Evolutionary conservation across 2,797 vertebrate genomes (phyloP).

Genomic region (Poecilia picta): DNA sequence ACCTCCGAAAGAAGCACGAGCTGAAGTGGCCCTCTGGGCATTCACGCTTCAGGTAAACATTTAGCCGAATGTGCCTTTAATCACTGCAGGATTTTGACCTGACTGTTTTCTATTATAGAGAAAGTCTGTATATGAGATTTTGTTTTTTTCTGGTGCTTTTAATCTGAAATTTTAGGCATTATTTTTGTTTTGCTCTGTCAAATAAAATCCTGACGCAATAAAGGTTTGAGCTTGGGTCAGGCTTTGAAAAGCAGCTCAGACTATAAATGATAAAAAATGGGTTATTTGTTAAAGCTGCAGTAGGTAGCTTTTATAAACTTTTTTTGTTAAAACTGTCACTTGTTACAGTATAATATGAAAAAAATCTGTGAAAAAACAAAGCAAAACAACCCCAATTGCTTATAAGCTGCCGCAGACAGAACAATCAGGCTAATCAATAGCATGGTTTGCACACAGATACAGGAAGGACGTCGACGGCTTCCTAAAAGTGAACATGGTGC

Average conservation of each 20-base stretch:
- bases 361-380: no score
- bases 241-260: background rate
- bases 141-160: background rate
- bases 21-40: conserved; percentile 85
- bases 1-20: conserved; percentile 83
- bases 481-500: conserved; percentile 84
- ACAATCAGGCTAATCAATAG: background rate
- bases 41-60: conserved; percentile 80
- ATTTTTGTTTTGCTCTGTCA: background rate
- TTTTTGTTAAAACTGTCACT: no score
- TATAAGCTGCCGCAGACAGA: background rate
- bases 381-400: no score
- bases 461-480: conserved; percentile 82
- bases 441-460: conserved; percentile 60
- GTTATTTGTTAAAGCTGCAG: background rate
- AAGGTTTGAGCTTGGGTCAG: background rate
- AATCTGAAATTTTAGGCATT: background rate
- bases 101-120: background rate
- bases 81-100: background rate
- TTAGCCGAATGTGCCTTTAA: background rate
- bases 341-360: no score
- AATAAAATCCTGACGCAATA: background rate
- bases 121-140: background rate
- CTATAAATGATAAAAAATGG: background rate
- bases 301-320: no score